phyloP scores from a whole-genome alignment of 2,888 invertebrate species.

The Dexiosoma caninum region DNA sequence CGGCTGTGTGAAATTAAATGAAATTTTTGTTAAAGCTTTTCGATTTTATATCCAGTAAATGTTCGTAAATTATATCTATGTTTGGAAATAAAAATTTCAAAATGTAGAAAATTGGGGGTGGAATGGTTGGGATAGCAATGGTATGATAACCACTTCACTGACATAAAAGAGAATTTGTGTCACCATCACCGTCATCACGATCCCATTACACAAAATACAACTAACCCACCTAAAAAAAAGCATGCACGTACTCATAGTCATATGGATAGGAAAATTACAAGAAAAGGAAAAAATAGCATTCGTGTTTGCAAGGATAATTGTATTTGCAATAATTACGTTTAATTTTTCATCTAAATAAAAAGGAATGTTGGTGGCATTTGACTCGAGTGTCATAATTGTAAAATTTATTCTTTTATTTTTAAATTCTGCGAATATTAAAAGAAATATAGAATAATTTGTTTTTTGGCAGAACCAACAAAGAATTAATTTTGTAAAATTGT shows the following conservation, averaged over 20 bases:
- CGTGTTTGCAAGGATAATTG: conserved; percentile 29
- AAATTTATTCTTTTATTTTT: conserved; percentile 7
- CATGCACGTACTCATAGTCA: neutral
- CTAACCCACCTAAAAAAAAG: neutral
- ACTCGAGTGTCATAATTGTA: conserved; percentile 57
- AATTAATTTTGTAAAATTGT: neutral
- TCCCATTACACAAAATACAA: neutral
- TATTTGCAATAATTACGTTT: conserved; percentile 44
- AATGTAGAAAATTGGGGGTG: neutral
- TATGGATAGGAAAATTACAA: neutral
- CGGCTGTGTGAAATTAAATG: conserved; percentile 10
- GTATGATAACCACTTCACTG: conserved; percentile 42
- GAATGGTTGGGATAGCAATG: conserved; percentile 23
- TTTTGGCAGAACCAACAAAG: conserved; percentile 5
- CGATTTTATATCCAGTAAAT: conserved; percentile 21
- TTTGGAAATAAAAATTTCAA: conserved; percentile 1
- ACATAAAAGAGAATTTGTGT: conserved; percentile 62
- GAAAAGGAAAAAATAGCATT: conserved; percentile 1
- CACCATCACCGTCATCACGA: conserved; percentile 51
- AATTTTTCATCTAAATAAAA: conserved; percentile 39
- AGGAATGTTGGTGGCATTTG: conserved; percentile 57
- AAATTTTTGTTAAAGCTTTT: conserved; percentile 15
- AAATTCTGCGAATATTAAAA: neutral
- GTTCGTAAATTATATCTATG: neutral
- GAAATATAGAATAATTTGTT: neutral